Evolutionary conservation across 2,113 vertebrate species (phyloP), one percentile per base, ranked within the genome.

Genomic region (Psilopogon haemacephalus): DNA sequence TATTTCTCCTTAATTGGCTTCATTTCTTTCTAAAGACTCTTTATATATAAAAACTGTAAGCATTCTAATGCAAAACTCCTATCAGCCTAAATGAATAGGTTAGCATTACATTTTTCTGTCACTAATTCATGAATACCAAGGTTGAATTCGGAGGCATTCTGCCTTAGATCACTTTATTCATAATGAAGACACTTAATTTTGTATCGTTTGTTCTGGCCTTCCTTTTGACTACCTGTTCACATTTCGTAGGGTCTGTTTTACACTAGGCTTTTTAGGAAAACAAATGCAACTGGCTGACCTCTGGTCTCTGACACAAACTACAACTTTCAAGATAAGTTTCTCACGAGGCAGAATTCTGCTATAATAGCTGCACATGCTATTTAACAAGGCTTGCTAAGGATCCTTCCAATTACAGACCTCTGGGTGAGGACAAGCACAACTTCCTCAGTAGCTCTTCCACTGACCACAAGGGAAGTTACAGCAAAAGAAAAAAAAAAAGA

Each of bases 1-100:
- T 92, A 90, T 76, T 89, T 94, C 81, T 85, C 81, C 52, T 87
- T 95, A 94, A 92, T 74, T 87, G 67, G 89, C 89, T 94, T 96
- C 67, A 82, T 75, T 81, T 90, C 80, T 86, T 90, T 91, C 73
- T 69, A 72, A 94, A 81, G 70, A 58, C 40, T 68, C 76, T 93
- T 85, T 55, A 93, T 32, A 70, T 86, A 92, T 77, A 93, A 90
- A 92, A 96, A 60, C 46, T 54, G 50, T 84, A 93, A 86, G 52
- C 56, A 81, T 85, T 93, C 96, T 62, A 74, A 93, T 89, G 70
- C 84, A 86, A 89, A 87, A 94, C 72, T 91, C 68, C 19, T 42
- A 70, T 27, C 44, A 73, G 82, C 55, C 70, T 92, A 86, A 89
- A 90, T 52, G 60, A 94, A 87, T 32, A 71, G 79, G 77, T 90